Evolutionary conservation across 2,888 invertebrate genomes (phyloP).

Genomic region (Parapristionchus giblindavisi): DNA sequence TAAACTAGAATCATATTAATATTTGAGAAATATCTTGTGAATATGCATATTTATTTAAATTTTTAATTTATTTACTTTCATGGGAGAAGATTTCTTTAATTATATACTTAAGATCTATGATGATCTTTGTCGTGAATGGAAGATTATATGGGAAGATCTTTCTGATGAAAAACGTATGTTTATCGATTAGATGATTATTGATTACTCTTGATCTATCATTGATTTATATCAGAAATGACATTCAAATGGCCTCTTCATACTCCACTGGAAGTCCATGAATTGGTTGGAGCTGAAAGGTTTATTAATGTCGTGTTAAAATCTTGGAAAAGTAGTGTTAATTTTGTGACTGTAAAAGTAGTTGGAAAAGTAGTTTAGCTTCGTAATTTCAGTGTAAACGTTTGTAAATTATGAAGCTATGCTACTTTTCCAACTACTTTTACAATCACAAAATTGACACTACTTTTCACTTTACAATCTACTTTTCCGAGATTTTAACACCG

Average conservation of each 20-base stretch:
- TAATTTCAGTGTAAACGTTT: neutral
- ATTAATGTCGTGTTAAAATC: no score
- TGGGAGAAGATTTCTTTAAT: no score
- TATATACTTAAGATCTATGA: no score
- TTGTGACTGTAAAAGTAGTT: no score
- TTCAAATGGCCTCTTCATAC: constrained; percentile 67
- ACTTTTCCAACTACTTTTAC: neutral
- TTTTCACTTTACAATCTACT: neutral
- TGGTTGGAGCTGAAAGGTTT: constrained; percentile 64
- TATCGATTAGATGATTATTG: no score
- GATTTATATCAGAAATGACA: constrained; percentile 61
- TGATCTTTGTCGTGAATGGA: neutral
- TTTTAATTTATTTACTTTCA: no score
- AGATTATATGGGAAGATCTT: constrained; percentile 9
- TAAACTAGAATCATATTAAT: no score
- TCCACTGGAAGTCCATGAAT: constrained; percentile 66
- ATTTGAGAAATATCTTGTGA: no score
- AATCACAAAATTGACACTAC: neutral
- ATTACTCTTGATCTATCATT: neutral
- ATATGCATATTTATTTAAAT: no score
- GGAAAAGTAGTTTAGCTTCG: no score
- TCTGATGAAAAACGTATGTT: constrained; percentile 19
- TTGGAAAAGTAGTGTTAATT: neutral
- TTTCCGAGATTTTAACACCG: no score
- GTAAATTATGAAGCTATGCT: neutral